A percentile compares a stretch with the other conserved stretches of the same genome.
phyloP scores from a whole-genome alignment of 2,888 invertebrate genomes.

The Sarcophaga caerulescens region DNA sequence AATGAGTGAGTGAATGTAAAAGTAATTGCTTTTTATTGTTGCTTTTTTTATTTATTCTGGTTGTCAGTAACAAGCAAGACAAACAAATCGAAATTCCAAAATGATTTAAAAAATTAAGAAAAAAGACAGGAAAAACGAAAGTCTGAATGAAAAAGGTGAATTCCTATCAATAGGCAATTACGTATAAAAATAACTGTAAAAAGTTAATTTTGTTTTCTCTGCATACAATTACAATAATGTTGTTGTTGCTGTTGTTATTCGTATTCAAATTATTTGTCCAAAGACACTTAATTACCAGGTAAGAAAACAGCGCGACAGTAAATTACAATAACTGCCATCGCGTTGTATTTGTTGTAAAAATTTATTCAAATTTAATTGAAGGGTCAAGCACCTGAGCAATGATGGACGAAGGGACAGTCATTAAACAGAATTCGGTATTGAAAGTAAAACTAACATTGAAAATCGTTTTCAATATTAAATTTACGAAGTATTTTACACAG shows the following conservation, averaged over 20 bases:
- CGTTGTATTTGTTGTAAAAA: neutral
- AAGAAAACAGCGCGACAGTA: neutral
- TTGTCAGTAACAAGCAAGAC: constrained; percentile 26
- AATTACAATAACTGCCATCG: neutral
- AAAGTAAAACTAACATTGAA: too few relatives aligned
- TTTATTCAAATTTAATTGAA: neutral
- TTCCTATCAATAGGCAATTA: constrained; percentile 63
- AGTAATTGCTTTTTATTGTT: constrained; percentile 58
- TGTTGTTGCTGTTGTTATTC: neutral
- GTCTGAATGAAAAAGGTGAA: constrained; percentile 5
- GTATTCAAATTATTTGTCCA: neutral
- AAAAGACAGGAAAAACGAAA: neutral
- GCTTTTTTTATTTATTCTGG: constrained; percentile 22
- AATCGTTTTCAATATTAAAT: too few relatives aligned
- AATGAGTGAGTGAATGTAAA: constrained; percentile 16
- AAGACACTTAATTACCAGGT: constrained; percentile 28
- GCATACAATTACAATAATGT: constrained; percentile 37
- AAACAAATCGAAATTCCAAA: neutral
- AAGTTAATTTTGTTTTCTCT: constrained; percentile 14
- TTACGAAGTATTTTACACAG: too few relatives aligned
- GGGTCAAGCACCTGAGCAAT: too few relatives aligned
- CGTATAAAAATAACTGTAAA: constrained; percentile 44
- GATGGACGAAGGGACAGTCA: too few relatives aligned
- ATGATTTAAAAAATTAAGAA: neutral
- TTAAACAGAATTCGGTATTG: too few relatives aligned